These are phyloP conservation scores for Falcunculus frontatus DNA, from an alignment of 2,113 vertebrate species.

Conservation along the genomic window DNA sequence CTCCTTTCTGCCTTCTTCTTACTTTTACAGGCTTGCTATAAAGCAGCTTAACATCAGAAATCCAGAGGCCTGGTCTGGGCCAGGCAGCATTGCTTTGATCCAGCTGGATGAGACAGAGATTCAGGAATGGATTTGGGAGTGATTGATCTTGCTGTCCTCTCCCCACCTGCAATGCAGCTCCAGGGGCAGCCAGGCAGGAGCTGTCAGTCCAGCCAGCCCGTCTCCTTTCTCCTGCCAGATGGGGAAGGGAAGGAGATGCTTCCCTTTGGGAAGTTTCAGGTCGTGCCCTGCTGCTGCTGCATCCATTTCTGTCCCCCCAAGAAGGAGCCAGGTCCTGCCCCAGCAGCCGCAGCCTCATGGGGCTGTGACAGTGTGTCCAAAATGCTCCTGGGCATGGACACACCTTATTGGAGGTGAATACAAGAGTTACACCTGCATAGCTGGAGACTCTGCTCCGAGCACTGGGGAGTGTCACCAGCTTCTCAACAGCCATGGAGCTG, in stretches of 20 bases:
- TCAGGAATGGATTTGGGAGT: not conserved
- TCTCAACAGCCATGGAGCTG: accelerated
- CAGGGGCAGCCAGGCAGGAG: not conserved
- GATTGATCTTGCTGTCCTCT: not conserved
- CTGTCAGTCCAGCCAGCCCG: accelerated
- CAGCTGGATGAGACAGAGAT: not conserved
- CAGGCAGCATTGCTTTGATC: not conserved
- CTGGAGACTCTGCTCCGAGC: not conserved
- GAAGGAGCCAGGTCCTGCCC: not conserved
- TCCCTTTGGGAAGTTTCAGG: no score
- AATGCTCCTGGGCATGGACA: accelerated
- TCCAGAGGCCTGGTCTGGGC: not conserved
- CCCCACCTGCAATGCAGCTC: not conserved
- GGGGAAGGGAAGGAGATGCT: not conserved
- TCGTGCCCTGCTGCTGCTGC: not conserved
- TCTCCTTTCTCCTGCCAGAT: not conserved
- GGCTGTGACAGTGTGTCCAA: accelerated
- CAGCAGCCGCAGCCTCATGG: accelerated
- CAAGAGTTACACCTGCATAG: not conserved
- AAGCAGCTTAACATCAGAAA: not conserved
- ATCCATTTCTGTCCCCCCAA: not conserved
- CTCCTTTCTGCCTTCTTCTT: not conserved
- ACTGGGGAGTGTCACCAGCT: accelerated
- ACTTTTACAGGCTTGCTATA: not conserved
- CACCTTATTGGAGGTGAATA: accelerated